Conservation (phyloP, 2,888 invertebrate genomes). For the Drosophila villosipedis region DNA sequence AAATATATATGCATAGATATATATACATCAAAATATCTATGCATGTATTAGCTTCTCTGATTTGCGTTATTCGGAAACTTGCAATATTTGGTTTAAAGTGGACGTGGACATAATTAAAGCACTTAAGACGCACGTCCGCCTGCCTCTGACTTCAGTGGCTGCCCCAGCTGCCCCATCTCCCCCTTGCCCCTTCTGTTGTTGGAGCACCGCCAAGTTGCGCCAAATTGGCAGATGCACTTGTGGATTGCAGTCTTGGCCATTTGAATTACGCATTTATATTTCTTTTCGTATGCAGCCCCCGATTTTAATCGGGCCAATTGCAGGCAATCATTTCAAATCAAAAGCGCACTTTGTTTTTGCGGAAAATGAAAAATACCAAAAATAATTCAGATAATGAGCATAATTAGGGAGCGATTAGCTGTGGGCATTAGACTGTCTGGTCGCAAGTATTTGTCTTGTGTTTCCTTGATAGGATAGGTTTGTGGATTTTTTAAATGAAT, state of each 20-base stretch:
- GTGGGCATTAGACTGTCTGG: neutral
- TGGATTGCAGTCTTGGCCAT: constrained; percentile 35
- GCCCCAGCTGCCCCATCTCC: neutral
- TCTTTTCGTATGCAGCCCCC: constrained; percentile 8
- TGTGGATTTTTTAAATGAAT: neutral
- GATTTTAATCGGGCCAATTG: constrained; percentile 52
- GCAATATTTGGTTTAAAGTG: constrained; percentile 74
- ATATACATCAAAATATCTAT: neutral
- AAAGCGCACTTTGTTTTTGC: constrained; percentile 12
- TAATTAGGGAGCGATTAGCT: constrained; percentile 7
- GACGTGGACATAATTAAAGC: constrained; percentile 81
- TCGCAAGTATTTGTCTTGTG: neutral
- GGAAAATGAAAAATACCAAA: constrained; percentile 9
- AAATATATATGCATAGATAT: neutral
- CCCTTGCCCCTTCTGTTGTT: constrained; percentile 22
- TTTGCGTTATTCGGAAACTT: constrained; percentile 74
- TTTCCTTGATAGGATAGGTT: neutral
- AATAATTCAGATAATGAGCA: constrained; percentile 3
- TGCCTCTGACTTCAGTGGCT: constrained; percentile 15
- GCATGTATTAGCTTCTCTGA: constrained; percentile 39
- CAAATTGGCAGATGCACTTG: constrained; percentile 59
- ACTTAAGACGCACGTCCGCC: constrained; percentile 64
- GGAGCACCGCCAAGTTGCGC: constrained; percentile 54
- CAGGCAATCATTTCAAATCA: constrained; percentile 20
- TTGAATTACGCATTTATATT: constrained; percentile 8